Evolutionary conservation across 30 jellyfish, hydroid and myxozoan genomes (phyloP).

Genomic region (Aurelia sp.): DNA sequence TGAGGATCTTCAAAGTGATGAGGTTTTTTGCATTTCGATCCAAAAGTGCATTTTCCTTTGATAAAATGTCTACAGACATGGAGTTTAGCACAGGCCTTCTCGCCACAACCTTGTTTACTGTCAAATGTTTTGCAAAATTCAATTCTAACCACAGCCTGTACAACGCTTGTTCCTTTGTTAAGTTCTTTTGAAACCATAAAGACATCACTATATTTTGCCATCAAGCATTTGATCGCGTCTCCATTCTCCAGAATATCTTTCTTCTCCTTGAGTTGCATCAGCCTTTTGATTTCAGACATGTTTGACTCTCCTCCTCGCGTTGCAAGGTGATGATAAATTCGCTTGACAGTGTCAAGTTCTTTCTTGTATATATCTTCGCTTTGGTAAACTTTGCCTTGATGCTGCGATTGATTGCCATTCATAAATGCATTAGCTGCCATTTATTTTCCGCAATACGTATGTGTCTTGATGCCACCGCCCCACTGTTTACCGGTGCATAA

Average conservation of each 20-base stretch:
- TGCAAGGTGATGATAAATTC: constrained; percentile 1
- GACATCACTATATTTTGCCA: constrained; percentile 43
- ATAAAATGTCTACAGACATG: constrained; percentile 94
- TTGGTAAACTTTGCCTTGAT: too few species aligned
- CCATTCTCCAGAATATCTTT: neutral
- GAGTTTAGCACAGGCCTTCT: constrained; percentile 66
- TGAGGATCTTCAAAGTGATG: constrained; percentile 81
- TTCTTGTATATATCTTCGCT: too few species aligned
- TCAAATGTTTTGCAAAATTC: constrained; percentile 92
- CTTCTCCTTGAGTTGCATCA: constrained; percentile 3
- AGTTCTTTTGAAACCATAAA: constrained; percentile 45
- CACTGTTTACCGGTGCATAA: neutral
- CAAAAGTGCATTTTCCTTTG: constrained; percentile 96
- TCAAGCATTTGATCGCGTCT: constrained; percentile 38
- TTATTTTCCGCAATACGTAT: too few species aligned
- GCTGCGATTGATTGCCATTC: too few species aligned
- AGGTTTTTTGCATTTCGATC: constrained; percentile 94
- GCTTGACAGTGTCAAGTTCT: constrained; percentile 4
- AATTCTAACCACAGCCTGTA: constrained; percentile 70
- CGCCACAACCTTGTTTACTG: constrained; percentile 83
- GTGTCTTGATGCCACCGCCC: neutral
- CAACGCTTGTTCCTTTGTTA: constrained; percentile 32
- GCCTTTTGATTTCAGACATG: constrained; percentile 5
- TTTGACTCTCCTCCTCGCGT: constrained; percentile 21
- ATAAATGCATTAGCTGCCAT: too few species aligned